phyloP scores from a whole-genome alignment of 2,797 vertebrate species.

The Prunella strophiata region DNA sequence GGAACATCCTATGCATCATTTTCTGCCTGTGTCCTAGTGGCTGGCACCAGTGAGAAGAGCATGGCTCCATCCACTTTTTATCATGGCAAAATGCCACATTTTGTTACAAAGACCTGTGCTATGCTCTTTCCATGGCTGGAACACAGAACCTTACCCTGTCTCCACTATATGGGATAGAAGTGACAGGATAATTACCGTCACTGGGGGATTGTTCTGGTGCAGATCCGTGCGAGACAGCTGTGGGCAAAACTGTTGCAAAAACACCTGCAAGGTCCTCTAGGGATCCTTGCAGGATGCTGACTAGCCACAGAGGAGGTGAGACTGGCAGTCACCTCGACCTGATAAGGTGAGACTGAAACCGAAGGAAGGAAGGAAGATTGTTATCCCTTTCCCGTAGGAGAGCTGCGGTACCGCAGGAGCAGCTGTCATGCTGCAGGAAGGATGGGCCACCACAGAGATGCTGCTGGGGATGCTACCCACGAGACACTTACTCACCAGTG shows the following conservation, averaged over 20 bases:
- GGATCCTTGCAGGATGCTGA: background rate
- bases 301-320: background rate
- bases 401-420: accelerated
- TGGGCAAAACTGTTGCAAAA: background rate
- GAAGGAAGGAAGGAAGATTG: background rate
- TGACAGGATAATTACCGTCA: background rate
- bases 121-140: background rate
- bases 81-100: background rate
- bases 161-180: background rate
- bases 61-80: background rate
- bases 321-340: background rate
- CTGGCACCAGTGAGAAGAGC: background rate
- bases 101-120: background rate
- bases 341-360: background rate
- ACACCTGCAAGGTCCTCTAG: background rate
- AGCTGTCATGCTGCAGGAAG: background rate
- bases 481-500: background rate
- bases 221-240: accelerated
- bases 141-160: background rate
- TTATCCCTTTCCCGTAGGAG: background rate
- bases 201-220: background rate
- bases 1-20: background rate
- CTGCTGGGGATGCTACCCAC: background rate
- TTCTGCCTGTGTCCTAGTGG: background rate
- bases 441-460: background rate